Percentiles rank a stretch among this genome's conserved stretches.
These are phyloP conservation scores for Parnassius mnemosyne DNA, from an alignment of 2,888 invertebrate genomes.

Conservation along the genomic window DNA sequence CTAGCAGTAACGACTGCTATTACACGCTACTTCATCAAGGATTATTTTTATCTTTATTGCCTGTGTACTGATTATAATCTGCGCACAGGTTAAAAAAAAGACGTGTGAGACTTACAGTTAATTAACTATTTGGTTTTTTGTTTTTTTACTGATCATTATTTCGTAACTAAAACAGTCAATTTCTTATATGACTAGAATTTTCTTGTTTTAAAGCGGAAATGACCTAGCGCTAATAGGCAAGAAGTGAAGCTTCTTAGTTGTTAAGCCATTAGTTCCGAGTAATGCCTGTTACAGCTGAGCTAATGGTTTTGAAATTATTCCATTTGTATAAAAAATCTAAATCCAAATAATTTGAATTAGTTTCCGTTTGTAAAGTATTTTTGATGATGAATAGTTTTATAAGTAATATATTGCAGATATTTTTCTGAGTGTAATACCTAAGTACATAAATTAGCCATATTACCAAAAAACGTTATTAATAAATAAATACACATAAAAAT, in stretches of 20 bases:
- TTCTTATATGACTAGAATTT: background rate
- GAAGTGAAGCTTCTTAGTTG: background rate
- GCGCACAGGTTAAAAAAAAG: background rate
- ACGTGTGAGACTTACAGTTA: background rate
- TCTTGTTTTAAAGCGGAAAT: constrained; percentile 1
- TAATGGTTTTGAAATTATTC: constrained; percentile 11
- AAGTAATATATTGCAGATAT: no score
- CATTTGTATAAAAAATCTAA: background rate
- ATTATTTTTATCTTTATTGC: constrained; percentile 1
- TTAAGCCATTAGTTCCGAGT: background rate
- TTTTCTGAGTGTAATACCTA: no score
- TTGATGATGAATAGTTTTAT: no score
- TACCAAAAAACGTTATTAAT: no score
- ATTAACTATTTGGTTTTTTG: background rate
- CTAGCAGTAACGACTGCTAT: constrained; percentile 36
- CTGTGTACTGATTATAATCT: background rate
- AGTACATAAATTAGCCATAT: no score
- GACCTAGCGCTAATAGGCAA: constrained; percentile 3
- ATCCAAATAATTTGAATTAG: no score
- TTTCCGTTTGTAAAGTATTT: no score
- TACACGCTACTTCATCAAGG: constrained; percentile 29
- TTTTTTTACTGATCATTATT: background rate
- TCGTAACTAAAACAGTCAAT: background rate
- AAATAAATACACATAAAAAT: no score
- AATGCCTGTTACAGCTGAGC: constrained; percentile 2